Base-by-base conservation (phyloP, 2,797 vertebrate species). In the Diplodus sargus region DNA sequence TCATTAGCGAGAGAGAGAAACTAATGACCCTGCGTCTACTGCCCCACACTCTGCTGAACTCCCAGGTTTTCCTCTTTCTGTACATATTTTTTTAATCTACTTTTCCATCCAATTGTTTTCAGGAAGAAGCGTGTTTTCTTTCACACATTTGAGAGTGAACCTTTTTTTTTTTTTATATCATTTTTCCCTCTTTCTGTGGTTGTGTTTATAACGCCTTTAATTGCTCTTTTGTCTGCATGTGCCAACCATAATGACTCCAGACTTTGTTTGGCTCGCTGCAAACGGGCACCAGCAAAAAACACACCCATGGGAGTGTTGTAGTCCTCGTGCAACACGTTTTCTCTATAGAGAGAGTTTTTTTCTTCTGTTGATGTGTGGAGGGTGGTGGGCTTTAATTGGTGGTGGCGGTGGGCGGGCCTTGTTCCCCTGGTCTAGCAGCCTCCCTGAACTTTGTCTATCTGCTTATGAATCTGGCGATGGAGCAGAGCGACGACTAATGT, bases 391-490 rank as follows among this genome's bases (percentile, higher is more conserved):
- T 86, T 85, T 85, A 83, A 85, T 57, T 77, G 76, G 52, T 22
- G 74, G 48, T 57, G 79, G 60, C 43, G 72, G 75, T 59, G 81
- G 72, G 73, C 42, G 8, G 71, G 42, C 66, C 53, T 79, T 89
- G 67, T 72, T 79, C n/a, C 70, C 83, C 85, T 84, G 78, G 82
- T 87, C 91, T 89, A 85, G 79, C 86, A 85, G 85, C 88, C 90
- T 87, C 51, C 47, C 74, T 88, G 78, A 90, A 88, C 84, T 83
- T 75, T 69, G 81, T 91, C 87, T 93, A 91, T 94, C 92, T 87
- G 86, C 74, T 76, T 83, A 74, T 83, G 84, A 87, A 93, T 92
- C 86, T 91, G 88, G 53, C 68, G 60, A 70, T 76, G 81, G 85
- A 85, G 88, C 78, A 74, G 61, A 82, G 87, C 67, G 61, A 76